phyloP scores from a whole-genome alignment of 2,113 vertebrate species.

The Mormyrus iriodes region DNA sequence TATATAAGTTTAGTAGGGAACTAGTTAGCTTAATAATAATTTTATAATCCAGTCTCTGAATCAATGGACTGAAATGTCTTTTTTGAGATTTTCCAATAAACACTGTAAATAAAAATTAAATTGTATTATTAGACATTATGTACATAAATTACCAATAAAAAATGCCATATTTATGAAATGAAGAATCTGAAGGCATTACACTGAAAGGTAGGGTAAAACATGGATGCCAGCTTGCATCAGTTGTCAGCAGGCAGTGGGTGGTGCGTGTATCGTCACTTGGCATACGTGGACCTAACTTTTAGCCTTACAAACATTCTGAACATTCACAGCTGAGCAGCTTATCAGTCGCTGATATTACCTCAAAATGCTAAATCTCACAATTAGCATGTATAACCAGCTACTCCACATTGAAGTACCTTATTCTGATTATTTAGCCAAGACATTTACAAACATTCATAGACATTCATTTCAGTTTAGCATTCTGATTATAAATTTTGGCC shows the following conservation, averaged over 20 bases:
- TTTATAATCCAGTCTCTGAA: neutral
- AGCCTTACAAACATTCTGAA: neutral
- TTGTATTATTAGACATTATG: neutral
- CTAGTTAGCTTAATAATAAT: neutral
- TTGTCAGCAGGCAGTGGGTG: neutral
- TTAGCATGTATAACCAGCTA: neutral
- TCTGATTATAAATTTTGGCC: neutral
- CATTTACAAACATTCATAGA: neutral
- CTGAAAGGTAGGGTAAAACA: neutral
- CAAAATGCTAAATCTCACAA: neutral
- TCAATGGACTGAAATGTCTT: neutral
- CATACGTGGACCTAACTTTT: neutral
- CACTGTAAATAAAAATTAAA: neutral
- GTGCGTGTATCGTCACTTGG: neutral
- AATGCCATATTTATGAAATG: neutral
- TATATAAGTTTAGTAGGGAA: neutral
- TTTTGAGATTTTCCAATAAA: neutral
- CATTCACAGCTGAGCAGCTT: neutral
- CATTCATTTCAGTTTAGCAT: neutral
- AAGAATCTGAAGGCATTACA: neutral
- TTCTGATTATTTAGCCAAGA: neutral
- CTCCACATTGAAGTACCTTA: neutral
- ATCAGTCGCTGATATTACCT: neutral
- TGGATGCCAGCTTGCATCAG: neutral
- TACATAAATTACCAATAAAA: neutral